phyloP scores from a whole-genome alignment of 1,140 invertebrate genomes.

The Megalopta genalis region DNA sequence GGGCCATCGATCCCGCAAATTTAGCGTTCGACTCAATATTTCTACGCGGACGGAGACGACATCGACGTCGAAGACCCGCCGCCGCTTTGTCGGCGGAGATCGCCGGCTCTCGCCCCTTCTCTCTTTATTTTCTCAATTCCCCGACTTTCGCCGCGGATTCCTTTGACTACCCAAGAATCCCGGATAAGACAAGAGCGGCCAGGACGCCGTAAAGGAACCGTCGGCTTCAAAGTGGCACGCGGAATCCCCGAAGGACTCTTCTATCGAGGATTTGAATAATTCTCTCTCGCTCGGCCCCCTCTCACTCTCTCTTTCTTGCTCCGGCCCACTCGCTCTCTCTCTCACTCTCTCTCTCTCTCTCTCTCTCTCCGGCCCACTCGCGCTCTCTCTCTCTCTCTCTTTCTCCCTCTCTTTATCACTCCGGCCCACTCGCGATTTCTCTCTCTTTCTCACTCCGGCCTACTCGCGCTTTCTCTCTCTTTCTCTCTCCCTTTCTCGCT shows the following conservation, averaged over 20 bases:
- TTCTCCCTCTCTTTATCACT: too few species aligned
- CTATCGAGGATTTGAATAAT: conserved; percentile 64
- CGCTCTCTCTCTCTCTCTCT: too few species aligned
- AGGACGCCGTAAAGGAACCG: conserved; percentile 52
- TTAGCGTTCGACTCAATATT: not conserved
- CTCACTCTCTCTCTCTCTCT: not conserved
- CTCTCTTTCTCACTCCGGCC: too few species aligned
- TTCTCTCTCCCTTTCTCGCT: conserved; percentile 53
- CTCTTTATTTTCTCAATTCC: conserved; percentile 20
- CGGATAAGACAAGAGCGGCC: conserved; percentile 32
- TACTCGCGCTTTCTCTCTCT: not conserved
- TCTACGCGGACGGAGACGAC: too few species aligned
- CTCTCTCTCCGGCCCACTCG: not conserved
- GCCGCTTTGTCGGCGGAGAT: too few species aligned
- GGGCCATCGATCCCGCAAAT: too few species aligned
- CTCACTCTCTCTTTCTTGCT: not conserved
- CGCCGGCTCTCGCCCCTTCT: not conserved
- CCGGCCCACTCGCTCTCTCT: not conserved
- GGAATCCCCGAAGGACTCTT: conserved; percentile 57
- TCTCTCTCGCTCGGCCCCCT: not conserved
- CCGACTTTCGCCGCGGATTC: conserved; percentile 35
- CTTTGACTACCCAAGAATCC: conserved; percentile 44
- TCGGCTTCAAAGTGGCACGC: conserved; percentile 51
- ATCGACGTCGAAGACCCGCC: too few species aligned
- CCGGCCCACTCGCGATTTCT: too few species aligned